Evolutionary conservation across 2,888 invertebrate genomes (phyloP), one percentile per base, ranked within the genome.

Genomic region (Geotrupes spiniger): DNA sequence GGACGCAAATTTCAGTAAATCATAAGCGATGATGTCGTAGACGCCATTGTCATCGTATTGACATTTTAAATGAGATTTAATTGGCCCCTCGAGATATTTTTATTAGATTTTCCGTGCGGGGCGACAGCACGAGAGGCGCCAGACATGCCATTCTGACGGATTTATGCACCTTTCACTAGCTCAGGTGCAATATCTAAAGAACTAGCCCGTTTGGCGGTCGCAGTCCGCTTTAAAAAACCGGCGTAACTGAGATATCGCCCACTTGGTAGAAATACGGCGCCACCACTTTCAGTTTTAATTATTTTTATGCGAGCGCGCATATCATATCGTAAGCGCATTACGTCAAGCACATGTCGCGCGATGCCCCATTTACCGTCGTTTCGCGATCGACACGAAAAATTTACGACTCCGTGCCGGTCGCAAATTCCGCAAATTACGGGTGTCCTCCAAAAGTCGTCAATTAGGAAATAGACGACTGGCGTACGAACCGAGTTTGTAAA

Each of bases 161-260:
- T 55, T 53, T 53, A 55, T 53, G 45, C 44, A 51, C 55, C 55
- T 55, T 55, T 53, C 55, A 53, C 55, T 49, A 42, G 50, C 51
- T 50, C 50, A 50, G 50, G 50, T 50, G 50, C 26, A 50, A 33
- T 21, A 21, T 21, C 6, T 21, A 21, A 21, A 21, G 6, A 6
- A 33, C 9, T 14, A 10, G n/a, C 2, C 31, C 21, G 12, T 11
- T 8, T 15, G 15, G 2, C 33, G 33, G 33, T 33, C 33, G 33
- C 33, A 14, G 5, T 12, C 9, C 33, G 33, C 8, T n/a, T 33
- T 33, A 14, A 33, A 10, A 33, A 33, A 10, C 15, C 10, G 29
- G 29, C n/a, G n/a, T n/a, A 37, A 31, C 25, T 31, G 15, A 41
- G 36, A 36, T 39, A 46, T 46, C 48, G 48, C 48, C 48, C 48